phyloP scores from a whole-genome alignment of 2,888 invertebrate species.

The Carabus problematicus region DNA sequence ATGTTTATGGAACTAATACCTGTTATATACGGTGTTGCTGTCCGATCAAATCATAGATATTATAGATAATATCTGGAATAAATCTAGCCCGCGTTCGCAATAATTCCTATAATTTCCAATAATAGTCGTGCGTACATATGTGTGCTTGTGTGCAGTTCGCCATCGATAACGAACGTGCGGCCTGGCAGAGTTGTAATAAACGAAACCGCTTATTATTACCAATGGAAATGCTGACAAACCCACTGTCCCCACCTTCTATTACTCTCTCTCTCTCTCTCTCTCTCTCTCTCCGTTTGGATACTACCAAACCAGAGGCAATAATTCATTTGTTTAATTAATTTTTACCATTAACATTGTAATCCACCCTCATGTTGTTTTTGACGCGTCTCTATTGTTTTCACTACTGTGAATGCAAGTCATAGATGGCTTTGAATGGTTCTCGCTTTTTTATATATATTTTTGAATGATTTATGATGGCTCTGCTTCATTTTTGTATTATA shows the following conservation, averaged over 20 bases:
- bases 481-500: conserved; percentile 17
- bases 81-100: conserved; percentile 1
- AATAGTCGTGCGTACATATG: not conserved
- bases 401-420: conserved; percentile 27
- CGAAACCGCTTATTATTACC: conserved; percentile 19
- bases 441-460: conserved; percentile 20
- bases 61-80: conserved; percentile 13
- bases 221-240: conserved; percentile 12
- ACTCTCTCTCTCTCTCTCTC: not conserved
- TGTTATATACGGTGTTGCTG: too few relatives aligned
- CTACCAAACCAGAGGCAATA: not conserved
- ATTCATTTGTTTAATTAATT: conserved; percentile 42
- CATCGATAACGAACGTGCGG: not conserved
- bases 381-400: conserved; percentile 31
- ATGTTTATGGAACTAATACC: too few relatives aligned
- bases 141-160: not conserved
- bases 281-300: not conserved
- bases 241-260: conserved; percentile 10
- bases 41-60: not conserved
- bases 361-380: conserved; percentile 29
- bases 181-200: conserved; percentile 15
- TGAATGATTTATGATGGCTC: conserved; percentile 35
- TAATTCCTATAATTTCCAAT: conserved; percentile 12
- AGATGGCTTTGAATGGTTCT: conserved; percentile 37
- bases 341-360: conserved; percentile 40